These are phyloP conservation scores for Strigamia crassipes DNA, from an alignment of 2,888 invertebrate genomes.

Conservation along the genomic window DNA sequence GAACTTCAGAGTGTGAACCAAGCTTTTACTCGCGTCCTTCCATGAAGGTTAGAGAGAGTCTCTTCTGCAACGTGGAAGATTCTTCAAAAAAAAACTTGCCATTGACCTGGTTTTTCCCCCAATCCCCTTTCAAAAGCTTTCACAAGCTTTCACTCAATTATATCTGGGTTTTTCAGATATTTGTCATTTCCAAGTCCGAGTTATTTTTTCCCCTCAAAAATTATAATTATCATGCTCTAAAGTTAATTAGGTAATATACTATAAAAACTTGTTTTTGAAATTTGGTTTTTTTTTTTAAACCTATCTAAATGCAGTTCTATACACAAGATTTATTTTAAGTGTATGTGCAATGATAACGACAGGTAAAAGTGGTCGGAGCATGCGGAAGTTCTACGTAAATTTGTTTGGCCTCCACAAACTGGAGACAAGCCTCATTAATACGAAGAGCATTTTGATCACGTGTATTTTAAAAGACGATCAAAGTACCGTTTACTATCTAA, in stretches of 20 bases:
- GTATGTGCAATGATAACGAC: constrained; percentile 6
- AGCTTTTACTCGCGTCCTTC: constrained; percentile 1
- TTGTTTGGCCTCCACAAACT: constrained; percentile 33
- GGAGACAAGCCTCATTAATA: constrained; percentile 19
- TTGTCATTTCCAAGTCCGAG: not conserved
- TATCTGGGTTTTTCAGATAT: not conserved
- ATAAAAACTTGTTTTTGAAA: too few relatives aligned
- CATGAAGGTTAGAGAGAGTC: constrained; percentile 3
- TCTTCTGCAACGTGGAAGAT: not conserved
- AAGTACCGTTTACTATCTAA: not conserved
- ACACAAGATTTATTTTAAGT: not conserved
- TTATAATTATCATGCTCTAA: not conserved
- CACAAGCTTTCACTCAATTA: too few relatives aligned
- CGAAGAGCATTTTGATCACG: not conserved
- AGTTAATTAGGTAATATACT: too few relatives aligned
- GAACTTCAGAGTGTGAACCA: not conserved
- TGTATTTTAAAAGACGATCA: not conserved
- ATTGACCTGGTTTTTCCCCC: constrained; percentile 36
- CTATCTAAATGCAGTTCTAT: not conserved
- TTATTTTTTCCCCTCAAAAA: not conserved
- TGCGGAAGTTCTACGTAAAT: constrained; percentile 34
- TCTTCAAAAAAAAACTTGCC: not conserved
- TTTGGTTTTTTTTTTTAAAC: not conserved
- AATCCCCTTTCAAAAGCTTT: too few relatives aligned
- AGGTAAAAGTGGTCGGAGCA: constrained; percentile 14